A percentile compares a stretch with the other conserved stretches of the same genome.
Conservation (phyloP, 2,113 vertebrate species). For the Rhinogobius similis region DNA sequence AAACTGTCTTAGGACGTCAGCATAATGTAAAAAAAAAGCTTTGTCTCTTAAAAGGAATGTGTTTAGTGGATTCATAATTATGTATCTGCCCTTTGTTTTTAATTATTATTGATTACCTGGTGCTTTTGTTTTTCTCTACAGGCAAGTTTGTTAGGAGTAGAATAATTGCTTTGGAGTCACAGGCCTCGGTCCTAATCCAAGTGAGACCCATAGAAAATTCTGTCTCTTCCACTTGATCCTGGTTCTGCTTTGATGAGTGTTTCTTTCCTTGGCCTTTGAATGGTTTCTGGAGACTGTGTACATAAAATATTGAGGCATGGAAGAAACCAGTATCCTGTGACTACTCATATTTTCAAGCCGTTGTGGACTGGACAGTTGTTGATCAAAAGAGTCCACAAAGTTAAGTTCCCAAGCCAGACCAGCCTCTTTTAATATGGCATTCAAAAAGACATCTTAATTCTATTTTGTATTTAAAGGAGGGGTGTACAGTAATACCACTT, state of each 20-base stretch:
- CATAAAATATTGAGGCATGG: conserved; percentile 13
- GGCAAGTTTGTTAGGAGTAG: conserved; percentile 19
- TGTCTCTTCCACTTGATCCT: conserved; percentile 41
- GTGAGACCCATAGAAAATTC: conserved; percentile 45
- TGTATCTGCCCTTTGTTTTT: conserved; percentile 16
- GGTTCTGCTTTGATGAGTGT: conserved; percentile 2
- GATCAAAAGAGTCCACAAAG: conserved; percentile 1
- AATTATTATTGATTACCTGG: conserved; percentile 37
- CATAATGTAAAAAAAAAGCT: too few species aligned
- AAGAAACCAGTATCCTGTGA: conserved; percentile 16
- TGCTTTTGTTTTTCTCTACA: conserved; percentile 52
- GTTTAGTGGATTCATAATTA: background rate
- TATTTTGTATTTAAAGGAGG: background rate
- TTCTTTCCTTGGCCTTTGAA: conserved; percentile 15
- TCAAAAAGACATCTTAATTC: background rate
- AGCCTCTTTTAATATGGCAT: background rate
- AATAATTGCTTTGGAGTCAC: conserved; percentile 29
- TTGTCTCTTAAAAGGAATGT: too few species aligned
- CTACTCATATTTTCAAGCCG: conserved; percentile 10
- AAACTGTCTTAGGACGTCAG: too few species aligned
- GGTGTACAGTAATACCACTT: background rate
- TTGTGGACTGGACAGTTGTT: conserved; percentile 3
- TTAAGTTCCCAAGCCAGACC: conserved; percentile 5
- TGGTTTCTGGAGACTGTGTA: conserved; percentile 13
- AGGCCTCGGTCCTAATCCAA: conserved; percentile 28